Evolutionary conservation across 2,797 vertebrate species (phyloP), one percentile per base, ranked within the genome.

Genomic region (Pantherophis alleghaniensis): DNA sequence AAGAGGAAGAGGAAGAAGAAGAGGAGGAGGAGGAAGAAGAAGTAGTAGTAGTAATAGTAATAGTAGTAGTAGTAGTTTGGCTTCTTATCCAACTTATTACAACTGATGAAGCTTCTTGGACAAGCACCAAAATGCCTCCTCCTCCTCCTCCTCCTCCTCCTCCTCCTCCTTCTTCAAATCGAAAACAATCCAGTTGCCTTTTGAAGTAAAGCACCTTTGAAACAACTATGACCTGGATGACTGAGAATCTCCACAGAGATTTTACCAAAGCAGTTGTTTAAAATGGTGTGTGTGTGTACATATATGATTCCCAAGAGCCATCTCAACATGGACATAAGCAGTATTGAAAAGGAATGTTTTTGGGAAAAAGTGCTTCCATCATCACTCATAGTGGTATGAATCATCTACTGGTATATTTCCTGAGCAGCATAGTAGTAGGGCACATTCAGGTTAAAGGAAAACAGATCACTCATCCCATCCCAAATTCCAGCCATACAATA

Each of bases 31-130:
- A 56, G 0, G 12, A 56, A 0, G 55, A 56, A 4, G 55, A 1
- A 0, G 55, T 13, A 12, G 42, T 3, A 11, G 12, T 0, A 55
- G 12, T 0, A 55, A 12, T 0, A 55, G 55, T 0, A 13, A 12
- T 0, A 55, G 12, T 0, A 13, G 55, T 13, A 13, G 12, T 13
- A 13, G 18, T 2, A 6, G 57, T 20, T 59, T 59, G 6, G 57
- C 6, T 59, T 59, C 18, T 59, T 59, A 59, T 59, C 14, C 6
- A 59, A 59, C 6, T 59, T 59, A 59, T 59, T 59, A 59, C 20
- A 59, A 59, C 57, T 59, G 57, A 59, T 59, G 20, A 59, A 59
- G 55, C 55, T 56, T 56, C 55, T 56, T 56, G 55, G 12, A 13
- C 13, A 56, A 56, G 55, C 13, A 13, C 2, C 20, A 7, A 59